A percentile compares a stretch with the other conserved stretches of the same genome.
Evolutionary conservation across 2,888 invertebrate species (phyloP).

Genomic region (Sclerodermus sp.): DNA sequence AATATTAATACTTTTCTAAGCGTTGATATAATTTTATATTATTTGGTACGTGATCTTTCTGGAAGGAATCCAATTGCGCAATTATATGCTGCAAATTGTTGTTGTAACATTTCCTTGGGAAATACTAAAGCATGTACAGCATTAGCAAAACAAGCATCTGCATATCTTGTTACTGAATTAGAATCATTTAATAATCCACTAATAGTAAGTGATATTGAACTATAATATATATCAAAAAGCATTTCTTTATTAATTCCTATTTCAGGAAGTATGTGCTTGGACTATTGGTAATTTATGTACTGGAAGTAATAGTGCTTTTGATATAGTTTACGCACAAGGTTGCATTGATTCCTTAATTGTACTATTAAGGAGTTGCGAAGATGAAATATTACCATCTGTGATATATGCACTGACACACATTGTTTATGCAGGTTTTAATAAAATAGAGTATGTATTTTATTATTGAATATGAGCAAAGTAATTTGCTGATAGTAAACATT

Average conservation of each 20-base stretch:
- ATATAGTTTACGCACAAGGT: constrained; percentile 47
- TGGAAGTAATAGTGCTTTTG: constrained; percentile 40
- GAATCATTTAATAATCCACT: constrained; percentile 48
- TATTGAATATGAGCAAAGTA: not conserved
- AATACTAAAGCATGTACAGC: constrained; percentile 55
- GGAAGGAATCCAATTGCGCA: constrained; percentile 60
- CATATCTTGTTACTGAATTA: constrained; percentile 59
- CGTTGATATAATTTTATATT: constrained; percentile 57
- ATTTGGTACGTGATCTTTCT: constrained; percentile 61
- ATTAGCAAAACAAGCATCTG: constrained; percentile 58
- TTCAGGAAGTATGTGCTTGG: constrained; percentile 50
- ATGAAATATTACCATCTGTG: constrained; percentile 35
- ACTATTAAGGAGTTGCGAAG: constrained; percentile 34
- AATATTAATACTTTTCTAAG: constrained; percentile 53
- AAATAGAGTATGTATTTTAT: constrained; percentile 37
- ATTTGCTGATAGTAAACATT: not conserved
- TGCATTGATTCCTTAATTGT: constrained; percentile 38
- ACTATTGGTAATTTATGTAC: constrained; percentile 52
- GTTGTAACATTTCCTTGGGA: constrained; percentile 63
- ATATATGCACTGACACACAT: constrained; percentile 45
- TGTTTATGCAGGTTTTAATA: constrained; percentile 31
- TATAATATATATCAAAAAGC: not conserved
- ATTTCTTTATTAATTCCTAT: constrained; percentile 9
- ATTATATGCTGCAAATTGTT: constrained; percentile 60
- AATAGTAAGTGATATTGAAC: constrained; percentile 27